A percentile compares a stretch with the other conserved stretches of the same genome.
phyloP scores from a whole-genome alignment of 2,888 invertebrate genomes.

The Yponomeuta sedellus region DNA sequence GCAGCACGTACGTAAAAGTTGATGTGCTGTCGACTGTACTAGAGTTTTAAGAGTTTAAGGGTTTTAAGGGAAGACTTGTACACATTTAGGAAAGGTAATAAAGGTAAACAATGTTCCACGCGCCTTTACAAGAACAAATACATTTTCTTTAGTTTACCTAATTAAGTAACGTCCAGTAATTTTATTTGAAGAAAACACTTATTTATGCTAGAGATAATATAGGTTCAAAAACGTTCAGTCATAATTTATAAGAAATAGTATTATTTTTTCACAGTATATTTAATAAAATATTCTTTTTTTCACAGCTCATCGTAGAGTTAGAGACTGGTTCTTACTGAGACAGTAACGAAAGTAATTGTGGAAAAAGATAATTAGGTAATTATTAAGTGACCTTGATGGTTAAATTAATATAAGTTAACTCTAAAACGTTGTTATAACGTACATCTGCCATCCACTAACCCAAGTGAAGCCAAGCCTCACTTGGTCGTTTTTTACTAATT shows the following conservation, averaged over 20 bases:
- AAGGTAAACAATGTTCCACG: no score
- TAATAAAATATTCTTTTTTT: constrained; percentile 35
- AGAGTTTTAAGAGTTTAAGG: not conserved
- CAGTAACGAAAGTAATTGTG: not conserved
- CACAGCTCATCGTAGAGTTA: constrained; percentile 39
- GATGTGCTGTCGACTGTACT: no score
- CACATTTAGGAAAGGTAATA: no score
- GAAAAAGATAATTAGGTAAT: no score
- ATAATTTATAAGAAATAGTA: constrained; percentile 60
- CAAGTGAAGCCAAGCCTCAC: no score
- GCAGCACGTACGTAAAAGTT: no score
- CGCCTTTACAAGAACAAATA: not conserved
- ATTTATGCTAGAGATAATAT: constrained; percentile 32
- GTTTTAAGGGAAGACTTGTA: not conserved
- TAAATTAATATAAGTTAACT: no score
- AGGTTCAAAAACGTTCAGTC: constrained; percentile 70
- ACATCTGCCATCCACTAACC: no score
- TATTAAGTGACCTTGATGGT: no score
- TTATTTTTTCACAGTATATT: constrained; percentile 34
- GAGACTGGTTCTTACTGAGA: constrained; percentile 17
- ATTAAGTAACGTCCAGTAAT: not conserved
- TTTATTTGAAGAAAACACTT: not conserved
- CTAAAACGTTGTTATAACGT: no score
- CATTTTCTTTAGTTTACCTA: not conserved
- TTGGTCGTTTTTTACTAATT: no score